A percentile compares a stretch with the other conserved stretches of the same genome.
Evolutionary conservation across 2,888 invertebrate genomes (phyloP).

Genomic region (Bibio marci): DNA sequence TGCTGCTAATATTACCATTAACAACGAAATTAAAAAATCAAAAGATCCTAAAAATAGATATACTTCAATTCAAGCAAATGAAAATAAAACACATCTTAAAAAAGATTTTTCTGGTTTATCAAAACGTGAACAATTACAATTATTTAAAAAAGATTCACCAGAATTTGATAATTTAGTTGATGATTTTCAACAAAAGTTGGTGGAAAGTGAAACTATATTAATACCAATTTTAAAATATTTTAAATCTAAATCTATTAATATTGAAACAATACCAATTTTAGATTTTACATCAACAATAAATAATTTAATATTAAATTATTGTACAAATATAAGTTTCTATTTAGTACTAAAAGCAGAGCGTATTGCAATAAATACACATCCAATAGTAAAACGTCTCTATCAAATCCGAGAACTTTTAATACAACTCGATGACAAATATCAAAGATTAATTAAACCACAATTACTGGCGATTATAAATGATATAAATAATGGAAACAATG

Average conservation of each 20-base stretch:
- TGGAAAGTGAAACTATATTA: conserved; percentile 45
- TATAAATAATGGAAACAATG: conserved; percentile 25
- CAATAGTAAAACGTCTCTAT: conserved; percentile 70
- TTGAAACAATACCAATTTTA: conserved; percentile 37
- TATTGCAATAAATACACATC: conserved; percentile 60
- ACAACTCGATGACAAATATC: conserved; percentile 53
- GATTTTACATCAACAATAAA: conserved; percentile 55
- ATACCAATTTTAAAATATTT: conserved; percentile 48
- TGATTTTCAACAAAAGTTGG: conserved; percentile 58
- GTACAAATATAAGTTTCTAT: conserved; percentile 73
- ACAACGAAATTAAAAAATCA: conserved; percentile 20
- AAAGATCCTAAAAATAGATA: conserved; percentile 24
- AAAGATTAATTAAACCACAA: conserved; percentile 48
- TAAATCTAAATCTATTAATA: conserved; percentile 40
- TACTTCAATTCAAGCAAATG: no score
- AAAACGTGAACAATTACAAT: conserved; percentile 53
- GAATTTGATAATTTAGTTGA: conserved; percentile 63
- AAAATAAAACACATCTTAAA: conserved; percentile 39
- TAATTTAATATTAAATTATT: conserved; percentile 59
- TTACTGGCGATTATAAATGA: conserved; percentile 43
- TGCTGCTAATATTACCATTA: conserved; percentile 17
- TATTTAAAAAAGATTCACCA: conserved; percentile 73
- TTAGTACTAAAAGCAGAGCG: conserved; percentile 65
- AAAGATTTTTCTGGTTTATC: conserved; percentile 60
- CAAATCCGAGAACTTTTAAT: conserved; percentile 61